Conservation (phyloP, 2,113 vertebrate genomes). For the Bos javanicus region DNA sequence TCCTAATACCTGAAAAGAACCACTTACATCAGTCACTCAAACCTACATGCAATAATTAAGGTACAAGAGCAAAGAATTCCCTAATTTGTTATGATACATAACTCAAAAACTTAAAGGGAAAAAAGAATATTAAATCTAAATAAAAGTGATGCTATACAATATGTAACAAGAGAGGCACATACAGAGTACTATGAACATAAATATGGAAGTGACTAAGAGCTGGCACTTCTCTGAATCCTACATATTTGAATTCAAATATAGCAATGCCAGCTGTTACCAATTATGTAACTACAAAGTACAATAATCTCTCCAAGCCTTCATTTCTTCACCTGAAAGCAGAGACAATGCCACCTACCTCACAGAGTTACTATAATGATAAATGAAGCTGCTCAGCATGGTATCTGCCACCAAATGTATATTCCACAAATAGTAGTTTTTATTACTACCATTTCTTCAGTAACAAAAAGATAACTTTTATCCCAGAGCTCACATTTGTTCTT, state of each 20-base stretch:
- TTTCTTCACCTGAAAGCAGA: conserved; percentile 21
- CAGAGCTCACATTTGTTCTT: background rate
- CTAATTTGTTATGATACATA: background rate
- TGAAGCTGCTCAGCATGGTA: background rate
- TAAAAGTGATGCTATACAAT: background rate
- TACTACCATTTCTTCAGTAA: background rate
- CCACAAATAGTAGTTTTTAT: background rate
- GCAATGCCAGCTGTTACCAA: background rate
- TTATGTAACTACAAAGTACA: conserved; percentile 25
- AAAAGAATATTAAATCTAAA: background rate
- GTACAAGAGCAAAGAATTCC: background rate
- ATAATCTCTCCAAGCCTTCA: conserved; percentile 13
- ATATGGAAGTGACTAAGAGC: background rate
- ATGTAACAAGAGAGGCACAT: background rate
- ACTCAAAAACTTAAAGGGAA: background rate
- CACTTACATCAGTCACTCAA: background rate
- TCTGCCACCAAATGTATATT: background rate
- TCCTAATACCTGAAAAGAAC: conserved; percentile 15
- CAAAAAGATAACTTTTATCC: background rate
- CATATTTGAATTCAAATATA: conserved; percentile 36
- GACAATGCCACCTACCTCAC: background rate
- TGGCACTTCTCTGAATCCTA: background rate
- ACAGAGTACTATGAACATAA: conserved; percentile 30
- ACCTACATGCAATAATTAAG: conserved; percentile 12
- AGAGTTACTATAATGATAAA: background rate